Evolutionary conservation across 2,113 vertebrate species (phyloP).

Genomic region (Actenoides lindsayi): DNA sequence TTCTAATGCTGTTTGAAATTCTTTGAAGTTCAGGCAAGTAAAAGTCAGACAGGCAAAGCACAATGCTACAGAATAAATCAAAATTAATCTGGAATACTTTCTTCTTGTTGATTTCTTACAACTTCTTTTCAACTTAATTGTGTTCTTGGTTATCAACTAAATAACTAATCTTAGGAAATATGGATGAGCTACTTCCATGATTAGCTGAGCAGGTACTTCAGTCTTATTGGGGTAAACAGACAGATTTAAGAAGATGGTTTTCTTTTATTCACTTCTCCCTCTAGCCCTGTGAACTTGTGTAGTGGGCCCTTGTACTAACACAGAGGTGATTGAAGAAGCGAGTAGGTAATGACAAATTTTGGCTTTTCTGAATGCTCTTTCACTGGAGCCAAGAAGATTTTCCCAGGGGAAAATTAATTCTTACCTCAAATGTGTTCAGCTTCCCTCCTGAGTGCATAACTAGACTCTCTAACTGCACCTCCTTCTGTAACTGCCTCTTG

Average conservation of each 20-base stretch:
- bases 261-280: not conserved
- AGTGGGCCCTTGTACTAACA: not conserved
- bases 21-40: constrained; percentile 31
- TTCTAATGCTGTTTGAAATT: constrained; percentile 6
- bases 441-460: not conserved
- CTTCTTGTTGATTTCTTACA: not conserved
- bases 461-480: not conserved
- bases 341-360: not conserved
- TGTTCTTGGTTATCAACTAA: not conserved
- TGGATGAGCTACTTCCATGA: not conserved
- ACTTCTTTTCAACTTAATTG: not conserved
- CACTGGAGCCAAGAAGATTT: not conserved
- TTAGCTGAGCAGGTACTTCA: not conserved
- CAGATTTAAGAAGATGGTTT: not conserved
- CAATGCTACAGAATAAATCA: not conserved
- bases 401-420: not conserved
- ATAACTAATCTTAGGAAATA: not conserved
- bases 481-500: not conserved
- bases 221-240: not conserved
- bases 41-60: not conserved
- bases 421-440: not conserved
- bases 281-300: not conserved
- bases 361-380: not conserved
- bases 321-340: not conserved
- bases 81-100: not conserved